Base-by-base conservation (phyloP, 2,113 vertebrate genomes). In the Ahaetulla prasina region DNA sequence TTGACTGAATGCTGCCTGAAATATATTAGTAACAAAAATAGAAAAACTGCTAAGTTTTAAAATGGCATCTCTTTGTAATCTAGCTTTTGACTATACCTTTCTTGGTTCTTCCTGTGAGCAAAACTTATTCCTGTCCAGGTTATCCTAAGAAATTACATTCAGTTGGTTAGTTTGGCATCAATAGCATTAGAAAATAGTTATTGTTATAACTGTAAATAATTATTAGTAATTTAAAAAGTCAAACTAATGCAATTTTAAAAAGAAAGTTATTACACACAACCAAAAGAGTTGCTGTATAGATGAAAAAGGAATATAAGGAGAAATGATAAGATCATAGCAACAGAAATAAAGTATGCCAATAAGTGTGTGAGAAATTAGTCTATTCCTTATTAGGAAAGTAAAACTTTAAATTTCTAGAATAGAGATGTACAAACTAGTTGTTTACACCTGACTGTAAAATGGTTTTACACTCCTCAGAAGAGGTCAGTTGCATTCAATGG, bases 1-100 rank as follows among this genome's bases (percentile, higher is more conserved):
- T 90, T 94, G 90, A 68, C 18, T 92, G 94, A 94, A n/a, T 4
- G 57, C 27, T 88, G 74, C n/a, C 90, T 93, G 88, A 68, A 68
- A 35, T 55, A 30, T 93, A 92, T 80, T 8, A 85, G 54, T 93
- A 39, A 80, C 89, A 94, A 93, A 94, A 14, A 16, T 55, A 94
- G 88, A 45, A 93, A 91, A 88, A 39, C 50, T n/a, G n/a, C 57
- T 86, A 52, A 49, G 14, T 87, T n/a, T 87, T 63, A 87, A 18
- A 91, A 85, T 57, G 11, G 27, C n/a, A 91, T 20, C 27, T 35
- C 55, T 16, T 91, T 22, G 45, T 23, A 57, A 91, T 57, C 57
- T 86, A 57, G 35, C 39, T 18, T 35, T 87, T 57, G 45, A 85
- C 54, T 11, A 30, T 55, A 86, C 57, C 25, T 23, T 14, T 90